phyloP scores from a whole-genome alignment of 2,797 vertebrate species.

The Ispidina lecontei region DNA sequence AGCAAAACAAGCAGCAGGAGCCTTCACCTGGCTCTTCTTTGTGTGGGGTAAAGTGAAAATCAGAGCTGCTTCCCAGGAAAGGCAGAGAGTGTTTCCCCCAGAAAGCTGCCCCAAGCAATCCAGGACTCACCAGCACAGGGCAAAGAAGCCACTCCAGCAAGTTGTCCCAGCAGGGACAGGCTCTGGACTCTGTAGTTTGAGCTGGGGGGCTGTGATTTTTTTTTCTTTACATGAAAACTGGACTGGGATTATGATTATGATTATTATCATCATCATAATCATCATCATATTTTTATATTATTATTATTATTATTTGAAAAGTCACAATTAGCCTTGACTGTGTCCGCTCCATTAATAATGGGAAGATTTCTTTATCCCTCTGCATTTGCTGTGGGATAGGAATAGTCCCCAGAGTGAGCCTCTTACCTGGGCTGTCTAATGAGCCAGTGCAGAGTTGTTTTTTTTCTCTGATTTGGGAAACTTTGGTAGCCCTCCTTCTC shows the following conservation, averaged over 20 bases:
- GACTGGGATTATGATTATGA: fast-evolving
- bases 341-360: not conserved
- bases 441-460: fast-evolving
- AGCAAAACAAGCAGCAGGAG: not conserved
- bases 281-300: no score
- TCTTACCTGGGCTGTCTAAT: not conserved
- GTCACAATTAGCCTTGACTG: not conserved
- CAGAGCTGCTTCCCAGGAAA: not conserved
- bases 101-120: not conserved
- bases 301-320: no score
- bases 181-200: fast-evolving
- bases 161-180: not conserved
- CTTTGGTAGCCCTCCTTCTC: not conserved
- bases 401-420: not conserved
- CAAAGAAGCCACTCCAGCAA: not conserved
- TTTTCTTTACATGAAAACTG: not conserved
- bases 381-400: not conserved
- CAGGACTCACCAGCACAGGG: not conserved
- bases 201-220: not conserved
- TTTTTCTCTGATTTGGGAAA: not conserved
- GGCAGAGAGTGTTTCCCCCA: not conserved
- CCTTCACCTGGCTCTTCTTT: not conserved
- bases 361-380: not conserved
- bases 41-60: not conserved
- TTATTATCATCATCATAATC: no score